Conservation (phyloP, 2,888 invertebrate species). For the Napeogenes sylphis region DNA sequence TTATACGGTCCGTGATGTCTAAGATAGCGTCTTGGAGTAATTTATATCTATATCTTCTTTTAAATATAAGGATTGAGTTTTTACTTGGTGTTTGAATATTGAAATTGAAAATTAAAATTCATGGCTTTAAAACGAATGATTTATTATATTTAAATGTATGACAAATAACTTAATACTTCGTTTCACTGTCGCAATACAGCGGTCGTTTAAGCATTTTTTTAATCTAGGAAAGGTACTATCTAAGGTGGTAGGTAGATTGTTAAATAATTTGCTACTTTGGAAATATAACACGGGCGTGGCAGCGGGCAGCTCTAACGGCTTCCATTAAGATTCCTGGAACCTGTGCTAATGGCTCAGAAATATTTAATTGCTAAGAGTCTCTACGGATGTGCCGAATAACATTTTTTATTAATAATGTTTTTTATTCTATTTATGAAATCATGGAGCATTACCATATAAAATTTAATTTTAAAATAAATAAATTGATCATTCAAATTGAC, state of each 20-base stretch:
- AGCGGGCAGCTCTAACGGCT: constrained; percentile 62
- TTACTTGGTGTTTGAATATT: background rate
- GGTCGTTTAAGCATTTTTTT: too few relatives aligned
- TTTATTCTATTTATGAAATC: constrained; percentile 31
- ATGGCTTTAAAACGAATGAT: too few relatives aligned
- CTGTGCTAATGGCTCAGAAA: constrained; percentile 73
- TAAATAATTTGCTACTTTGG: constrained; percentile 27
- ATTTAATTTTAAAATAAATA: background rate
- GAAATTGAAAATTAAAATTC: too few relatives aligned
- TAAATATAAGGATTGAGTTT: background rate
- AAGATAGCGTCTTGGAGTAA: constrained; percentile 37
- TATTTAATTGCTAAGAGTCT: constrained; percentile 65
- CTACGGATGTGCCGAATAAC: constrained; percentile 56
- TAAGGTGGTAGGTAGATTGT: too few relatives aligned
- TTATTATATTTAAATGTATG: too few relatives aligned
- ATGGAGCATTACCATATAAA: constrained; percentile 5
- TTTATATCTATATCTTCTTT: constrained; percentile 17
- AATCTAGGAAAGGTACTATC: too few relatives aligned
- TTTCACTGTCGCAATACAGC: constrained; percentile 36
- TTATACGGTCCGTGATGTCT: constrained; percentile 48
- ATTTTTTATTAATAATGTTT: constrained; percentile 51
- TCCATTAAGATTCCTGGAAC: constrained; percentile 70
- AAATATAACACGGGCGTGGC: constrained; percentile 47
- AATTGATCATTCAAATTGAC: too few relatives aligned
- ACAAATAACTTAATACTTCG: too few relatives aligned